These are phyloP conservation scores for Notarius quadriscutis DNA, from an alignment of 2,113 vertebrate species.

Conservation along the genomic window DNA sequence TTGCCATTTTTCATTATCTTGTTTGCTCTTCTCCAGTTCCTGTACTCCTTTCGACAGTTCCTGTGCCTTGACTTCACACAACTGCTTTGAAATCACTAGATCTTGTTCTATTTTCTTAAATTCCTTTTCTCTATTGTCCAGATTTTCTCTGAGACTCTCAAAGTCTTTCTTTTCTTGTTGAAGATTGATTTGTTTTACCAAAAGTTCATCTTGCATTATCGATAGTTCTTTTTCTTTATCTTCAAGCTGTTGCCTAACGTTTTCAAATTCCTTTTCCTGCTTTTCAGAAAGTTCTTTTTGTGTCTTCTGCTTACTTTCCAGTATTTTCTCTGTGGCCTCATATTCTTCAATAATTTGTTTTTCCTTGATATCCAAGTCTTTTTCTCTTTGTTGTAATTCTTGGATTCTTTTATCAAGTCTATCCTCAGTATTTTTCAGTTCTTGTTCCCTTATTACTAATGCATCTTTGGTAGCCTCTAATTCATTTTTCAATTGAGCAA, in stretches of 20 bases:
- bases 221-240: conserved; percentile 51
- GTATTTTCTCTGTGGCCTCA: background rate
- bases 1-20: conserved; percentile 36
- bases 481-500: background rate
- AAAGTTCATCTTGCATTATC: conserved; percentile 35
- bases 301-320: conserved; percentile 32
- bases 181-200: conserved; percentile 35
- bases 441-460: conserved; percentile 35
- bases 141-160: conserved; percentile 12
- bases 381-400: conserved; percentile 22
- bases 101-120: conserved; percentile 34
- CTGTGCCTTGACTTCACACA: conserved; percentile 25
- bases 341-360: conserved; percentile 9
- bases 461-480: background rate
- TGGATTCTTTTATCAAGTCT: conserved; percentile 7
- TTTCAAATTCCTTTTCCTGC: conserved; percentile 46
- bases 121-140: conserved; percentile 31
- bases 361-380: conserved; percentile 31
- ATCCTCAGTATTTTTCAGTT: conserved; percentile 8
- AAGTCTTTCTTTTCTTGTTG: conserved; percentile 42
- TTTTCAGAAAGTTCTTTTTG: conserved; percentile 41
- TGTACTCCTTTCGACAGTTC: conserved; percentile 18
- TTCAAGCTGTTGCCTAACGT: conserved; percentile 38
- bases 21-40: conserved; percentile 42
- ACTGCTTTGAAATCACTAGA: conserved; percentile 3